A percentile compares a stretch with the other conserved stretches of the same genome.
These are phyloP conservation scores for Phalloptychus januarius DNA, from an alignment of 2,797 vertebrate genomes.

Conservation along the genomic window DNA sequence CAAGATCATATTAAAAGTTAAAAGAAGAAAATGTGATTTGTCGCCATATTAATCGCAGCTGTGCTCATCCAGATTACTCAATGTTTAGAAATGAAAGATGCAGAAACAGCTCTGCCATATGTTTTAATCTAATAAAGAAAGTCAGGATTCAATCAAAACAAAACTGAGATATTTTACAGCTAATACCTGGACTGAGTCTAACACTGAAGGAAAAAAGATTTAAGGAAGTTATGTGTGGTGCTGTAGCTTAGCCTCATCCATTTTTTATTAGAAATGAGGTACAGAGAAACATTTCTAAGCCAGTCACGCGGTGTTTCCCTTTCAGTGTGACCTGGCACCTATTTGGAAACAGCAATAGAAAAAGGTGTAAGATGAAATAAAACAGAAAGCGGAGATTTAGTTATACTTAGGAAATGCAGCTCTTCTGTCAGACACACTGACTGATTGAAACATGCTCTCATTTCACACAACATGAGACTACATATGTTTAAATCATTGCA, in stretches of 20 bases:
- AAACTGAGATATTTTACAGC: conserved; percentile 47
- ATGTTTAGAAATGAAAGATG: conserved; percentile 33
- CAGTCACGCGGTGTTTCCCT: conserved; percentile 26
- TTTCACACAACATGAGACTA: background rate
- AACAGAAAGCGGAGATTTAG: background rate
- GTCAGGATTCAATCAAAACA: conserved; percentile 42
- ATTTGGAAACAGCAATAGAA: conserved; percentile 20
- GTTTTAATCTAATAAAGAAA: conserved; percentile 50
- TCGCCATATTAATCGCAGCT: conserved; percentile 43
- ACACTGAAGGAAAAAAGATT: conserved; percentile 30
- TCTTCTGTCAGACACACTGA: background rate
- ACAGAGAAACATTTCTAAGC: conserved; percentile 30
- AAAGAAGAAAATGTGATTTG: conserved; percentile 55
- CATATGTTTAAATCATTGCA: background rate
- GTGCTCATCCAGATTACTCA: conserved; percentile 51
- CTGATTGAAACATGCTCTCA: background rate
- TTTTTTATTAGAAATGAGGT: conserved; percentile 53
- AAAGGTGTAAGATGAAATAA: conserved; percentile 5
- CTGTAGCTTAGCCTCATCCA: conserved; percentile 33
- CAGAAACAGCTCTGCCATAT: conserved; percentile 34
- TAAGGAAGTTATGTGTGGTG: conserved; percentile 42
- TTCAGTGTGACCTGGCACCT: conserved; percentile 31
- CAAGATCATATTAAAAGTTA: conserved; percentile 41
- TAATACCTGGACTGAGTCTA: conserved; percentile 40
- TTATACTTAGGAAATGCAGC: background rate